A percentile compares a stretch with the other conserved stretches of the same genome.
Conservation (phyloP, 2,888 invertebrate genomes). For the Germaria angustata region DNA sequence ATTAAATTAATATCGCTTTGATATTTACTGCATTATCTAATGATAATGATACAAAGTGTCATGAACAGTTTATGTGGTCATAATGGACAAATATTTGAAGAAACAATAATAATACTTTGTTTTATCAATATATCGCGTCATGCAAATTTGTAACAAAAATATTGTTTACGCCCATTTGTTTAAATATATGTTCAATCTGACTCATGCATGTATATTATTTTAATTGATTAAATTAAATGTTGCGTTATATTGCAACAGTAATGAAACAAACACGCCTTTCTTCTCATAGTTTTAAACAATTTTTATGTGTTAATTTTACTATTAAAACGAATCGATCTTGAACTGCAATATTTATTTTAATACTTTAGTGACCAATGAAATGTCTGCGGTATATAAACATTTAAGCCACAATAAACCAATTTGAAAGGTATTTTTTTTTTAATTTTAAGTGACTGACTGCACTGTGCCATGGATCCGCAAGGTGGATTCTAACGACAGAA, state of each 20-base stretch:
- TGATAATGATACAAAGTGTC: neutral
- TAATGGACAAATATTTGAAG: neutral
- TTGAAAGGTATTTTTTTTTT: too few species aligned
- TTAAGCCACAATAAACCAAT: too few species aligned
- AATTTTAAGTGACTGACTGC: too few species aligned
- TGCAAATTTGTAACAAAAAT: too few species aligned
- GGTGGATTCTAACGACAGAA: too few species aligned
- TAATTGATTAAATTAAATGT: conserved; percentile 19
- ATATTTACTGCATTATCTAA: neutral
- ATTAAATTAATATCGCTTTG: neutral
- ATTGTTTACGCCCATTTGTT: too few species aligned
- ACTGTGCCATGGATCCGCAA: too few species aligned
- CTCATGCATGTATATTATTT: neutral
- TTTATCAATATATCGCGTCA: neutral
- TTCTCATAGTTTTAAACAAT: neutral
- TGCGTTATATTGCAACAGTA: neutral
- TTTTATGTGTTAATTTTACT: too few species aligned
- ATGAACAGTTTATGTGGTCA: neutral
- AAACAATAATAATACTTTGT: neutral
- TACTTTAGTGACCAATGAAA: too few species aligned
- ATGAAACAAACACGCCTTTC: neutral
- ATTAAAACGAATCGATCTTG: too few species aligned
- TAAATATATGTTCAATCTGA: neutral
- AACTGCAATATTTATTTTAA: too few species aligned
- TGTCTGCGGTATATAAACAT: too few species aligned